Evolutionary conservation across 2,113 vertebrate species (phyloP).

Genomic region (Turnix velox): DNA sequence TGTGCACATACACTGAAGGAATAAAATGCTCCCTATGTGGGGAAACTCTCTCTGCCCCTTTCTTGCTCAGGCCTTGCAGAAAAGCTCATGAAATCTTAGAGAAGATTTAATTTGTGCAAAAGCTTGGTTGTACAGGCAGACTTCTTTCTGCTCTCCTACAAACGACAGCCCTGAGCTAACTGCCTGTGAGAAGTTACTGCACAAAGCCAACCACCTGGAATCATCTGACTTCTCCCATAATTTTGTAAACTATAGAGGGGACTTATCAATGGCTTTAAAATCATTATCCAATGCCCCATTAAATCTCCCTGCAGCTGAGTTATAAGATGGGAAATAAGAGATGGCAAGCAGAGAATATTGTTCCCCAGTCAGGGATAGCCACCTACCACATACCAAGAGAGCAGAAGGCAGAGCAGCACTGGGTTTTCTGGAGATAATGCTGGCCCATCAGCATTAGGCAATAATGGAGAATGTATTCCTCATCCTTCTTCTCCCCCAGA

Average conservation of each 20-base stretch:
- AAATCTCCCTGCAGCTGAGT: not conserved
- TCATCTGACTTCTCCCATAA: not conserved
- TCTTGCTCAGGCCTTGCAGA: not conserved
- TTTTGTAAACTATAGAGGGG: not conserved
- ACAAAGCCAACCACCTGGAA: not conserved
- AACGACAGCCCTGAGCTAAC: not conserved
- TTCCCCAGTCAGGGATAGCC: not conserved
- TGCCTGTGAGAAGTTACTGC: not conserved
- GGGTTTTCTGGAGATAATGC: slow-evolving; percentile 66
- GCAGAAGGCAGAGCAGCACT: not conserved
- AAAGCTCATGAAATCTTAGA: not conserved
- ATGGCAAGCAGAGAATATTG: not conserved
- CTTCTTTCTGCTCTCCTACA: not conserved
- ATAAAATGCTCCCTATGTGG: not conserved
- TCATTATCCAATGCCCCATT: not conserved
- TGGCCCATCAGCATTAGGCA: slow-evolving; percentile 59
- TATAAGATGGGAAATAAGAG: not conserved
- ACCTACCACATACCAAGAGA: not conserved
- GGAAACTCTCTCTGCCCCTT: not conserved
- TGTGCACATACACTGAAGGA: not conserved
- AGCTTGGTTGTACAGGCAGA: not conserved
- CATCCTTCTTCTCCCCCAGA: slow-evolving; percentile 73
- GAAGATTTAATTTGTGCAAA: not conserved
- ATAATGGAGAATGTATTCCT: slow-evolving; percentile 74
- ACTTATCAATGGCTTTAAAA: slow-evolving; percentile 7